Evolutionary conservation across 2,113 vertebrate species (phyloP).

Genomic region (Macquaria australasica): DNA sequence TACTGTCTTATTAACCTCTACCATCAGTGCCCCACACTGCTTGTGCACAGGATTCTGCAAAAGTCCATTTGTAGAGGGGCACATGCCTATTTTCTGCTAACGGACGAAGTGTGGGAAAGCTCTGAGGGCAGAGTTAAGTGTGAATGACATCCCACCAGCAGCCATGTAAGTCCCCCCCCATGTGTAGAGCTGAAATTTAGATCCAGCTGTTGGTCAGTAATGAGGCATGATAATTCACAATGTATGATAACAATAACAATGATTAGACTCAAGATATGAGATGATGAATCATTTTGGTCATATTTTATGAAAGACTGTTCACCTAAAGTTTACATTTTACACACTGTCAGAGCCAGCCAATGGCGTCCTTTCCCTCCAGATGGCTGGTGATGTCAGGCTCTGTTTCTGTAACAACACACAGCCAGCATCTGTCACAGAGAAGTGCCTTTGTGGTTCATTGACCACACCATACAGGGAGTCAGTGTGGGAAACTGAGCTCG

Average conservation of each 20-base stretch:
- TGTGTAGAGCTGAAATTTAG: neutral
- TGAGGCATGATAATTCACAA: neutral
- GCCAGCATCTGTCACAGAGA: conserved; percentile 47
- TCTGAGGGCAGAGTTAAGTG: neutral
- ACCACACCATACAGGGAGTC: conserved; percentile 50
- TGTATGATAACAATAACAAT: too few species aligned
- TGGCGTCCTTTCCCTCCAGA: conserved; percentile 68
- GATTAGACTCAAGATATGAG: neutral
- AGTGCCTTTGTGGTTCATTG: conserved; percentile 58
- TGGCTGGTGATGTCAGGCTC: conserved; percentile 50
- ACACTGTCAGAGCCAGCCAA: conserved; percentile 17
- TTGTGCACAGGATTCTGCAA: neutral
- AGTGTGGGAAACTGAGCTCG: conserved; percentile 63
- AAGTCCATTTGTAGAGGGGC: neutral
- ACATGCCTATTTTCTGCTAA: conserved; percentile 6
- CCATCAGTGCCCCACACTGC: too few species aligned
- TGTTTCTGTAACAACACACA: conserved; percentile 15
- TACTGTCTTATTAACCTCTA: too few species aligned
- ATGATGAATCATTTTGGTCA: neutral
- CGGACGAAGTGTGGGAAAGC: neutral
- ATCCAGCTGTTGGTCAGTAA: neutral
- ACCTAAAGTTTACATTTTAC: neutral
- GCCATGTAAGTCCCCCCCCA: neutral
- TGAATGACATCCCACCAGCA: neutral
- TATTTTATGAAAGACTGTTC: neutral